Percentiles rank a stretch among this genome's conserved stretches.
phyloP scores from a whole-genome alignment of 2,888 invertebrate species.

The Melanchra persicariae region DNA sequence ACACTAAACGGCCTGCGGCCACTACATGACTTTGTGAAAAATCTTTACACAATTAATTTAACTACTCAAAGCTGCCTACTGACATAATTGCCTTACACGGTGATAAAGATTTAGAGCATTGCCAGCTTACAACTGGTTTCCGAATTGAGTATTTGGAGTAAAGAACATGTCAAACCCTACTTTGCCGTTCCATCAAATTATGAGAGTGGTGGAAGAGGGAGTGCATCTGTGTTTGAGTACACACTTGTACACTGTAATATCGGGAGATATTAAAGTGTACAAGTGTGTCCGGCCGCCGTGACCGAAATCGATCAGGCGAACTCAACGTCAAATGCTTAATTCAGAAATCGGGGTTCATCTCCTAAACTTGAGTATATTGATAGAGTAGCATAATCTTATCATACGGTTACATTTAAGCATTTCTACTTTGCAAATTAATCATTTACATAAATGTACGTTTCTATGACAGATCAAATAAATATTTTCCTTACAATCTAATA shows the following conservation, averaged over 20 bases:
- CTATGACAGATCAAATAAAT: background rate
- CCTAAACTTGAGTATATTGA: background rate
- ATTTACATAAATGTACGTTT: background rate
- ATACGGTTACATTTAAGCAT: background rate
- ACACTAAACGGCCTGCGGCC: background rate
- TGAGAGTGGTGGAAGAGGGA: no score
- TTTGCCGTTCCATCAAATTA: no score
- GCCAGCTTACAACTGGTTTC: background rate
- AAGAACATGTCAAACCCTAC: no score
- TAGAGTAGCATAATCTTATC: no score
- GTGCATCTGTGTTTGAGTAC: no score
- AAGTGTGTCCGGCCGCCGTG: no score
- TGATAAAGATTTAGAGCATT: background rate
- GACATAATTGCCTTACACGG: background rate
- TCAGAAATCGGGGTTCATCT: background rate
- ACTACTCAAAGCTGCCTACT: background rate
- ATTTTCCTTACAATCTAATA: conserved; percentile 4
- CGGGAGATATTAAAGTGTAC: no score
- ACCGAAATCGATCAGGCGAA: no score
- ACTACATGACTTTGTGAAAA: background rate
- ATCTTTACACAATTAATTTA: background rate
- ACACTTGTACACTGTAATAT: no score
- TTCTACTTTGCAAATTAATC: background rate
- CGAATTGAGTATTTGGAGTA: background rate
- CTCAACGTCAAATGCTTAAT: no score